Evolutionary conservation across 2,797 vertebrate species (phyloP).

Genomic region (Helostoma temminkii): DNA sequence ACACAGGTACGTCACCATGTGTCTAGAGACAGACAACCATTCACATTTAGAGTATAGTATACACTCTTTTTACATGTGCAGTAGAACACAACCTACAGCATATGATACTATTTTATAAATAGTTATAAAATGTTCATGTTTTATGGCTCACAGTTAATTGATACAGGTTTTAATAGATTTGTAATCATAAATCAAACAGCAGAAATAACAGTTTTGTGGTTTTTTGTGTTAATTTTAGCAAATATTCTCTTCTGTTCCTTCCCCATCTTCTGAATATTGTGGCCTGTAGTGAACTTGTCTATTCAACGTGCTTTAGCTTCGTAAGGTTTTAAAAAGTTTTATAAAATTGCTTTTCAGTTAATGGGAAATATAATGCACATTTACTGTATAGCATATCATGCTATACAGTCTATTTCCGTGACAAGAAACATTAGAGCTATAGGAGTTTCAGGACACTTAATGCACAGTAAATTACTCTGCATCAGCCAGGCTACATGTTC

Average conservation of each 20-base stretch:
- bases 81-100: background rate
- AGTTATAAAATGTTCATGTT: background rate
- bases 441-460: slow-evolving; percentile 1
- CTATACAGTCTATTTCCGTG: slow-evolving; percentile 8
- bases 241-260: too few species aligned
- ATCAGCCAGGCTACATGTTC: background rate
- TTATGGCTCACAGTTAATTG: slow-evolving; percentile 10
- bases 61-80: background rate
- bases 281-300: background rate
- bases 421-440: background rate
- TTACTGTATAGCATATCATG: background rate
- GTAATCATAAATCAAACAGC: background rate
- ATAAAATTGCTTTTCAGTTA: slow-evolving; percentile 49
- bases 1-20: too few species aligned
- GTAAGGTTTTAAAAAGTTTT: slow-evolving; percentile 17
- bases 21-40: too few species aligned
- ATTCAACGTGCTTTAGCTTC: background rate
- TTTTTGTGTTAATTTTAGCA: too few species aligned
- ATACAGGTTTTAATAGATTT: background rate
- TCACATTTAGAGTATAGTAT: too few species aligned
- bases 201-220: too few species aligned
- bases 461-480: background rate
- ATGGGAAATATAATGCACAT: background rate
- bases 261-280: background rate
- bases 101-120: background rate